Evolutionary conservation across 2,797 vertebrate genomes (phyloP), one percentile per base, ranked within the genome.

Genomic region (Eulemur rubriventer): DNA sequence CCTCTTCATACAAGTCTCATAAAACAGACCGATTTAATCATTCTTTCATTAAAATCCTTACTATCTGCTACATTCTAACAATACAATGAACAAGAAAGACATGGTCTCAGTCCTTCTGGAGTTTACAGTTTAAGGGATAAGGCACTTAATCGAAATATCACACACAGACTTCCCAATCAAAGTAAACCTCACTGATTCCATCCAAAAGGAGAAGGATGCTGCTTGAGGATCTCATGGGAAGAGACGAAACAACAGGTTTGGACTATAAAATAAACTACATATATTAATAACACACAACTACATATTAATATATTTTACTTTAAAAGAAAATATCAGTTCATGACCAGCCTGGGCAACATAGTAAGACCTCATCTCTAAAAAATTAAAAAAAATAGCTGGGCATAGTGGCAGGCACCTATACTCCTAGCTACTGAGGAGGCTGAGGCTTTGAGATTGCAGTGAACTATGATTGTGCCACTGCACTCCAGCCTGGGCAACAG

Each of bases 231-330:
- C 65, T 81, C 61, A 94, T 22, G 33, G n/a, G 41, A 76, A 72
- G 22, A 81, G 55, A 59, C 67, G 48, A 88, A 91, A 90, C 84
- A 78, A 85, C 22, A 75, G 13, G 18, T 61, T 59, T 96, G 18
- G 7, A 81, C 78, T 83, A 69, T 46, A 79, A 94, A 96, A 82
- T 82, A 69, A 92, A 95, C 33, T 52, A 73, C 35, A 79, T 48
- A 50, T 89, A 57, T 48, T n/a, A 79, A 14, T 41, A 46, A 89
- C n/a, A 91, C 6, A 78, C 12, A 93, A 75, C 7, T 24, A 59
- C 46, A 24, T 55, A 55, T 55, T 55, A 24, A 55, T 24, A 38
- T 63, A 85, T 55, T 88, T 83, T 72, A 69, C 70, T 52, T 79
- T 76, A 78, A 96, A 18, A 86, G 38, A 82, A 52, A 81, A 82